Percentiles rank a stretch among this genome's conserved stretches.
Evolutionary conservation across 1,140 invertebrate species (phyloP).

Genomic region (Palaemon carinicauda): DNA sequence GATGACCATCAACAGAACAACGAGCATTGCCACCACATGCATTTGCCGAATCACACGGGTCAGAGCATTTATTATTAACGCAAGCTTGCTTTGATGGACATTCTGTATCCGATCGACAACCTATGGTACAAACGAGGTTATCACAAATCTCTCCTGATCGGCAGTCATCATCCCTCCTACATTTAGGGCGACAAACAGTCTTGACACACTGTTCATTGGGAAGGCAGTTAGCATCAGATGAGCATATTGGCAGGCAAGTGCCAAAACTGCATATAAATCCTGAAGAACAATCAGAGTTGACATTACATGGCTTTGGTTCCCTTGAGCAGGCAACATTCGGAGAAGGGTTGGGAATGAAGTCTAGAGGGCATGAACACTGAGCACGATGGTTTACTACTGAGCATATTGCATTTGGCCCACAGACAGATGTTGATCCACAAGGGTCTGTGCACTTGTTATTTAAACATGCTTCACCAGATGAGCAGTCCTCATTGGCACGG

Average conservation of each 20-base stretch:
- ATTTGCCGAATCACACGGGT: conserved; percentile 77
- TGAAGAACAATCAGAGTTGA: conserved; percentile 78
- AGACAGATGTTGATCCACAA: conserved; percentile 73
- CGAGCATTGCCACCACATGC: conserved; percentile 85
- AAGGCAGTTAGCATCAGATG: conserved; percentile 76
- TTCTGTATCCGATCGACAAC: conserved; percentile 82
- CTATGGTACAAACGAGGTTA: conserved; percentile 77
- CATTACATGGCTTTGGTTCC: conserved; percentile 74
- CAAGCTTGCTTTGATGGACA: conserved; percentile 76
- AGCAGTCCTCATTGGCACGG: conserved; percentile 85
- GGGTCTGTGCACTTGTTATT: conserved; percentile 86
- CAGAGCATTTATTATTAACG: conserved; percentile 77
- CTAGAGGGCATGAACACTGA: conserved; percentile 78
- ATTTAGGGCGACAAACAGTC: conserved; percentile 76
- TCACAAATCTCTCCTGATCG: conserved; percentile 84
- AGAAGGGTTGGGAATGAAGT: conserved; percentile 84
- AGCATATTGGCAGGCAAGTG: conserved; percentile 79
- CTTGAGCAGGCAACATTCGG: conserved; percentile 79
- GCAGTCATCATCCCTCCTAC: conserved; percentile 81
- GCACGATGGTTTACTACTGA: conserved; percentile 78
- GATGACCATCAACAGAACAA: conserved; percentile 76
- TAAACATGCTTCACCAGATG: conserved; percentile 80
- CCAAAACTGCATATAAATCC: conserved; percentile 75
- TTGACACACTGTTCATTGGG: conserved; percentile 79
- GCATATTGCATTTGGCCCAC: conserved; percentile 81